Conservation (phyloP, 2,888 invertebrate species). For the Caradrina kadenii region DNA sequence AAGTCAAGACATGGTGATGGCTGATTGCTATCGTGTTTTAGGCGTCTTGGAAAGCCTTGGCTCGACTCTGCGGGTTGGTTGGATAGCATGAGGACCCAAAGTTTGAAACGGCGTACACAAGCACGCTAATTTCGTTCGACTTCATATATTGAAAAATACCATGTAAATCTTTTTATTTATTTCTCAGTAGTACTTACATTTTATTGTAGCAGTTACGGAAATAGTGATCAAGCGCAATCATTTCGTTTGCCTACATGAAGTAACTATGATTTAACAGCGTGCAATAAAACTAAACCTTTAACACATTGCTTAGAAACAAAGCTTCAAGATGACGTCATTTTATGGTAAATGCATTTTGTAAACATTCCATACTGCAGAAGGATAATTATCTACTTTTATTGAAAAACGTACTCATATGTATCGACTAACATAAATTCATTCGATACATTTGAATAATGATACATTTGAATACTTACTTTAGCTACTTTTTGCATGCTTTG, state of each 20-base stretch:
- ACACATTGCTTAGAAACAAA: neutral
- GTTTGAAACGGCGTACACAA: neutral
- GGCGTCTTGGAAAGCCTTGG: neutral
- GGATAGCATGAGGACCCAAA: neutral
- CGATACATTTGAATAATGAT: slow-evolving; percentile 4
- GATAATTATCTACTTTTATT: neutral
- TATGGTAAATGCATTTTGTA: neutral
- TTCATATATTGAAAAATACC: neutral
- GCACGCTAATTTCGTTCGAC: neutral
- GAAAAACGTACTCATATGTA: neutral
- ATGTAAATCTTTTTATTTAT: neutral
- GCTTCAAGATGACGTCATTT: neutral
- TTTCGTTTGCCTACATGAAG: slow-evolving; percentile 3
- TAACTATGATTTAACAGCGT: slow-evolving; percentile 12
- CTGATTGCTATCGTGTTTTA: neutral
- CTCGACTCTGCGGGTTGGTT: neutral
- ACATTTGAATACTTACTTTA: neutral
- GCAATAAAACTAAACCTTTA: neutral
- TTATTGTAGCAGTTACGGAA: slow-evolving; percentile 1
- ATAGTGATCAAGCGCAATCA: neutral
- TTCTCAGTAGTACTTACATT: neutral
- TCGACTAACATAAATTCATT: neutral
- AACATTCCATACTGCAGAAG: neutral
- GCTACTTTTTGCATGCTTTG: neutral
- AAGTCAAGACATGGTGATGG: neutral